phyloP scores from a whole-genome alignment of 2,113 vertebrate species.

The Ploceus nigricollis region DNA sequence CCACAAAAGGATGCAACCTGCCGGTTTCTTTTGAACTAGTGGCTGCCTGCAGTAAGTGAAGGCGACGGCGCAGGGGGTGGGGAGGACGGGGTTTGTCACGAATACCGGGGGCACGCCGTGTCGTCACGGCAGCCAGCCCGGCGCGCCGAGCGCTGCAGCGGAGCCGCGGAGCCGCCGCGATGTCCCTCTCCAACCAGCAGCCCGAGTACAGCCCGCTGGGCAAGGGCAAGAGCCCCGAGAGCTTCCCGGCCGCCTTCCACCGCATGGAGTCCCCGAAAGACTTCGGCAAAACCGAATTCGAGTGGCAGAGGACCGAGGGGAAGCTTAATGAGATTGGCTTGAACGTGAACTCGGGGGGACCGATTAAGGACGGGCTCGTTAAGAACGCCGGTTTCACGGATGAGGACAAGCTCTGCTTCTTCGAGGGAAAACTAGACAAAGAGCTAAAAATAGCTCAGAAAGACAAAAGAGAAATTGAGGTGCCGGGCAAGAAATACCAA shows the following conservation, averaged over 20 bases:
- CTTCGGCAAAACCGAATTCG: slow-evolving; percentile 75
- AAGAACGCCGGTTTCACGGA: slow-evolving; percentile 83
- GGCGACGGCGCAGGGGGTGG: slow-evolving; percentile 43
- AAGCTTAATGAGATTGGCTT: slow-evolving; percentile 78
- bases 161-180: slow-evolving; percentile 28
- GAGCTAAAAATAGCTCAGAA: slow-evolving; percentile 77
- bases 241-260: slow-evolving; percentile 41
- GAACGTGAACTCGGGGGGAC: slow-evolving; percentile 70
- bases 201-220: slow-evolving; percentile 82
- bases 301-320: slow-evolving; percentile 86
- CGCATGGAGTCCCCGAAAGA: slow-evolving; percentile 70
- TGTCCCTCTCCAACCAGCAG: slow-evolving; percentile 83
- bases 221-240: slow-evolving; percentile 68
- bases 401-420: slow-evolving; percentile 91
- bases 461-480: slow-evolving; percentile 68
- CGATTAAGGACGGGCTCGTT: slow-evolving; percentile 69
- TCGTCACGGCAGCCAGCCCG: slow-evolving; percentile 71
- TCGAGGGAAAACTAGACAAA: slow-evolving; percentile 77
- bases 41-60: slow-evolving; percentile 51
- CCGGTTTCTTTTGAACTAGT: neutral
- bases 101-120: slow-evolving; percentile 64
- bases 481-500: slow-evolving; percentile 56
- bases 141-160: slow-evolving; percentile 64
- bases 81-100: slow-evolving; percentile 29
- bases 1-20: neutral